These are phyloP conservation scores for Eubasilissa splendida DNA, from an alignment of 2,888 invertebrate species.

Conservation along the genomic window DNA sequence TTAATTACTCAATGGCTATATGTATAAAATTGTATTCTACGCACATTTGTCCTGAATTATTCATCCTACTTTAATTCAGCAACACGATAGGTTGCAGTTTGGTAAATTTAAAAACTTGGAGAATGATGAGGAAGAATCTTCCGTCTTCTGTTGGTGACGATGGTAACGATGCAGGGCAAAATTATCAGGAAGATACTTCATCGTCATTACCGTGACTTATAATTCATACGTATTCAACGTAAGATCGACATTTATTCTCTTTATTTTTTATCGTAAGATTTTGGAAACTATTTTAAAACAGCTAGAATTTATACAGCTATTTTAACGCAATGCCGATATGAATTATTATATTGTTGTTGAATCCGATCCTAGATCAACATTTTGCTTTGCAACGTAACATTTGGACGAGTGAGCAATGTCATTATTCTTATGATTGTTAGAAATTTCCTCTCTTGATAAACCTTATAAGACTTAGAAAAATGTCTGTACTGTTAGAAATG, in stretches of 20 bases:
- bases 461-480: conserved; percentile 37
- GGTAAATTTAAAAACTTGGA: not conserved
- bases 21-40: not conserved
- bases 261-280: too few relatives aligned
- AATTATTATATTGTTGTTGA: not conserved
- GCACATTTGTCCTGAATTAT: not conserved
- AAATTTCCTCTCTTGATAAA: conserved; percentile 12
- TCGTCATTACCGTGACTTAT: too few relatives aligned
- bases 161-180: too few relatives aligned
- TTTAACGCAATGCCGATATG: too few relatives aligned
- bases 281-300: too few relatives aligned
- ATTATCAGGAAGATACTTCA: too few relatives aligned
- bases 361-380: not conserved
- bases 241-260: too few relatives aligned
- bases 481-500: not conserved
- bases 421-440: conserved; percentile 33
- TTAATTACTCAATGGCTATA: conserved; percentile 13
- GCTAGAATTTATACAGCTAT: too few relatives aligned
- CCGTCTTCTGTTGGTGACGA: not conserved
- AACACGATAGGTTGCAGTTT: not conserved
- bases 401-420: not conserved
- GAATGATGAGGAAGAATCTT: not conserved
- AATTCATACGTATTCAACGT: too few relatives aligned
- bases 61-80: not conserved
- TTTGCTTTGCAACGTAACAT: not conserved